Conservation (phyloP, 2,888 invertebrate species). For the Drosophila nr. medialis region DNA sequence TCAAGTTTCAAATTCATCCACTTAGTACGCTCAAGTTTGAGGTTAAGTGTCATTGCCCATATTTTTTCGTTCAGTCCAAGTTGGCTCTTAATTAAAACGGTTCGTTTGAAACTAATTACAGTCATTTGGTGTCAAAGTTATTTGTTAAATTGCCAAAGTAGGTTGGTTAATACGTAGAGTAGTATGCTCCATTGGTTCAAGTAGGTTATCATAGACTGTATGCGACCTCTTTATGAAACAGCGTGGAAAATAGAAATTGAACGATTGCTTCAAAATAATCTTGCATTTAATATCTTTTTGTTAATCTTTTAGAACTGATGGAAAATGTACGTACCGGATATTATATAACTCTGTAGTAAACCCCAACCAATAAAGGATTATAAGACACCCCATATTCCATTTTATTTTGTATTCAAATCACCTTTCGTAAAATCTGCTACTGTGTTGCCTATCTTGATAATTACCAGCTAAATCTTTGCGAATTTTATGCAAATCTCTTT, state of each 20-base stretch:
- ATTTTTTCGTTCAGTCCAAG: conserved; percentile 13
- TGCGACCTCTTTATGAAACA: not conserved
- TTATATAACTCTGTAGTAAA: not conserved
- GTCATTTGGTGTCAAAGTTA: conserved; percentile 46
- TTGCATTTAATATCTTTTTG: not conserved
- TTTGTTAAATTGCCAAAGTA: conserved; percentile 22
- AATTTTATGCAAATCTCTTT: conserved; percentile 60
- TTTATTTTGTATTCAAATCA: not conserved
- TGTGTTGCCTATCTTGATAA: conserved; percentile 46
- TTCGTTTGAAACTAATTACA: conserved; percentile 64
- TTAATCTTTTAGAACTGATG: not conserved
- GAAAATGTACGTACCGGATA: not conserved
- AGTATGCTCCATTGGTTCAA: conserved; percentile 49
- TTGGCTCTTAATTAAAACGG: conserved; percentile 43
- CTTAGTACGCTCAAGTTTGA: conserved; percentile 53
- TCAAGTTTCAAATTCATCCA: conserved; percentile 52
- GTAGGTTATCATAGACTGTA: conserved; percentile 11
- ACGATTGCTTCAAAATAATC: not conserved
- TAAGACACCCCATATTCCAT: not conserved
- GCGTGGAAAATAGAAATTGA: not conserved
- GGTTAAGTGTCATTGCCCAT: conserved; percentile 53
- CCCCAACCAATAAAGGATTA: not conserved
- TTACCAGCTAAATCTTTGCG: conserved; percentile 57
- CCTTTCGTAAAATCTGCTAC: conserved; percentile 40
- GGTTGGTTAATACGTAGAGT: conserved; percentile 14